Percentiles rank a stretch among this genome's conserved stretches.
These are phyloP conservation scores for Astatoreochromis straeleni DNA, from an alignment of 2,113 vertebrate species.

Conservation along the genomic window DNA sequence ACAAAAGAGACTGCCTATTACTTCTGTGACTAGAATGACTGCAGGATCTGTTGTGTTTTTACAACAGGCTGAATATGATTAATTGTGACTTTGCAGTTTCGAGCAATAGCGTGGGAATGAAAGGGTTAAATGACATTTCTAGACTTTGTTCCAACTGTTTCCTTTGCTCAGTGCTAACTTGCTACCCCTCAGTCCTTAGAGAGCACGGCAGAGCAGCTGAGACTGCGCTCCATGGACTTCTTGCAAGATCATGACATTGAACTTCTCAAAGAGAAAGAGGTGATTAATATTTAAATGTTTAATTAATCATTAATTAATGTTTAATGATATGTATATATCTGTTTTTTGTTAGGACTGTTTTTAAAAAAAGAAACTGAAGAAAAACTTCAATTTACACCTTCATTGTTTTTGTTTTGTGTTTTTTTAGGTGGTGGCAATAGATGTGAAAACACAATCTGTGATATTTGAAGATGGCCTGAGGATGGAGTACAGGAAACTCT, in stretches of 20 bases:
- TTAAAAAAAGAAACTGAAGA: neutral
- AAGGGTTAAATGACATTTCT: neutral
- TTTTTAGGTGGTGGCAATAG: slow-evolving; percentile 82
- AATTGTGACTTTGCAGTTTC: neutral
- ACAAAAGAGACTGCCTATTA: neutral
- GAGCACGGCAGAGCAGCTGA: slow-evolving; percentile 86
- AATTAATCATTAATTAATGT: neutral
- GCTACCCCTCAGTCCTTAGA: slow-evolving; percentile 82
- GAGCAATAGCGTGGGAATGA: neutral
- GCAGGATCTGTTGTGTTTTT: neutral
- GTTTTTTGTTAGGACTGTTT: neutral
- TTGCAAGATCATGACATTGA: slow-evolving; percentile 88
- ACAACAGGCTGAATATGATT: neutral
- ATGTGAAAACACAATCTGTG: slow-evolving; percentile 83
- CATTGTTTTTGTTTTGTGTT: neutral
- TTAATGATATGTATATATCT: neutral
- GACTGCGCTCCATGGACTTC: slow-evolving; percentile 87
- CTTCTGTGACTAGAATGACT: neutral
- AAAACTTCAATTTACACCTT: neutral
- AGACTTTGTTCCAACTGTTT: neutral
- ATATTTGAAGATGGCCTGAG: slow-evolving; percentile 90
- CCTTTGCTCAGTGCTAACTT: slow-evolving; percentile 12
- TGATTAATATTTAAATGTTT: slow-evolving; percentile 30
- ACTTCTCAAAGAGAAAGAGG: slow-evolving; percentile 91
- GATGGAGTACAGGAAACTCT: slow-evolving; percentile 93